Evolutionary conservation across 2,797 vertebrate species (phyloP), one percentile per base, ranked within the genome.

Genomic region (Galaxias olidus): DNA sequence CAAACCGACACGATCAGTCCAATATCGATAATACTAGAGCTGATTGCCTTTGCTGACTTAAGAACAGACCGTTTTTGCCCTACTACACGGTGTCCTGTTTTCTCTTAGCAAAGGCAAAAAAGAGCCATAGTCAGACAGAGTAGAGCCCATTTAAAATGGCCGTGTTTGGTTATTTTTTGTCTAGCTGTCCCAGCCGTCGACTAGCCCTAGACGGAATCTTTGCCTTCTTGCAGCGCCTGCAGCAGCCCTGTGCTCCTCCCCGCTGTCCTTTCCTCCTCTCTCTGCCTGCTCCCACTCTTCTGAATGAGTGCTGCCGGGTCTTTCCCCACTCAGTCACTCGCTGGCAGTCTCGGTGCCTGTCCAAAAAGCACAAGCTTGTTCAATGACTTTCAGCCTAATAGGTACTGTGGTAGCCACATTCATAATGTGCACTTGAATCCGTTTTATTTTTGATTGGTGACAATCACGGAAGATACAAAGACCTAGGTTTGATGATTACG

Each of bases 81-180:
- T 15, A 41, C 42, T 10, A 8, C n/a, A 44, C 14, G 12, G 46
- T 9, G 61, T 53, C 8, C 69, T 57, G 65, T 84, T 85, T 78
- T 86, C 88, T 84, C 85, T 83, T 59, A 82, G 76, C 65, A 90
- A 89, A 88, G 84, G 82, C 85, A 89, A 86, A 30, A 30, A 2
- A 30, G 30, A 30, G 30, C 30, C 2, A 30, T 3, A 30, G n/a
- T n/a, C 6, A 30, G 30, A 3, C 6, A 30, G 6, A 30, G 30
- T 2, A 6, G 3, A 30, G 30, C 30, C 2, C 30, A 30, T 30
- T 30, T 14, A 9, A 17, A 53, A 19, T 58, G 45, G 64, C 66
- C 71, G 50, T 20, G 66, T 61, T 61, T 71, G 30, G 6, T 30
- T 30, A 30, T 30, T 30, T 30, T 30, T 30, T 30, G 30, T 30